Conservation (phyloP, 2,888 invertebrate genomes). For the Smittia sp. region DNA sequence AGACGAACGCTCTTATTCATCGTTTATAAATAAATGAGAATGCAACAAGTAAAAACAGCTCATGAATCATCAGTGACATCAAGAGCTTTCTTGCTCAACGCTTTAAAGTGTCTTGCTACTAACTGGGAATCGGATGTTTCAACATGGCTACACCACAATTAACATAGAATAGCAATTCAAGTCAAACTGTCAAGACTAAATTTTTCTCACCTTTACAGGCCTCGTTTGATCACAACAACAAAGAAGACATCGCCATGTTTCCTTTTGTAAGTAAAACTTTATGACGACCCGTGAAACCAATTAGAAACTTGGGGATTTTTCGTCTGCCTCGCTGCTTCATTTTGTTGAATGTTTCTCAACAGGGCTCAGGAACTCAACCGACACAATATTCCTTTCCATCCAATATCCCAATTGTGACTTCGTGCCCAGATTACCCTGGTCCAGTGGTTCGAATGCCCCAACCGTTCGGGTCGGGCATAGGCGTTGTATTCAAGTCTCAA, state of each 20-base stretch:
- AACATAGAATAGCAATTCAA: conserved; percentile 4
- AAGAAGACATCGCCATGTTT: conserved; percentile 2
- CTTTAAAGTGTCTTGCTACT: too few relatives aligned
- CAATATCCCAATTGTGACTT: background rate
- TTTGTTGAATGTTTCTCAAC: background rate
- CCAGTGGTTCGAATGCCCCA: background rate
- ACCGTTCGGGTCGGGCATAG: background rate
- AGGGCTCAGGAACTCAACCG: conserved; percentile 9
- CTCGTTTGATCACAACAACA: background rate
- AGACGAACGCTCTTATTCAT: too few relatives aligned
- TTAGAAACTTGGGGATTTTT: background rate
- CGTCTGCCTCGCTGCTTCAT: background rate
- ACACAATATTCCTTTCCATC: background rate
- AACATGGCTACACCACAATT: conserved; percentile 17
- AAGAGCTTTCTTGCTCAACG: too few relatives aligned
- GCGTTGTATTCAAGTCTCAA: conserved; percentile 1
- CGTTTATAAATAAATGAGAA: too few relatives aligned
- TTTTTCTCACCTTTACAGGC: background rate
- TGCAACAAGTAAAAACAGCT: too few relatives aligned
- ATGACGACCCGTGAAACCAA: background rate
- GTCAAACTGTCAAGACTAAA: background rate
- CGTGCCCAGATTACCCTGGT: background rate
- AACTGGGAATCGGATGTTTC: background rate
- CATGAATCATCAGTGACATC: too few relatives aligned
- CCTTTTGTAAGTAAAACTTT: conserved; percentile 16